Base-by-base conservation (phyloP, 2,888 invertebrate species). In the Papilio demoleus region DNA sequence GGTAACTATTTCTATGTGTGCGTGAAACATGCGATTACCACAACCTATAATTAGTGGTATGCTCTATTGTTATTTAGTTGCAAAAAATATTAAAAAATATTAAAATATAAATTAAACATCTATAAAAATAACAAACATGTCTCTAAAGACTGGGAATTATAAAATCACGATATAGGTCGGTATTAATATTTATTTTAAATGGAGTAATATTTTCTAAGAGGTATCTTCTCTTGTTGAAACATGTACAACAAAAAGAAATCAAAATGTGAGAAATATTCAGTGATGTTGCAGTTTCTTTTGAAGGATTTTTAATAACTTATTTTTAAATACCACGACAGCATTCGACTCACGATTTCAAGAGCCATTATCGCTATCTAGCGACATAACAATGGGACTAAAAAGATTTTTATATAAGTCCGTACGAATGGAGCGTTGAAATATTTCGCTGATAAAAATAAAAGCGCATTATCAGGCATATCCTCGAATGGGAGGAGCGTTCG, bases 401-500 rank as follows among this genome's bases (percentile, higher is more conserved):
- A 77, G 58, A 73, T 74, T 77, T 77, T 77, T 78, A 74, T 78
- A 77, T 76, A 71, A 76, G 72, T 66, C 68, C 71, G n/a, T n/a
- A n/a, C 73, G 76, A 75, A 70, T 67, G 36, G 36, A 27, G 31
- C 24, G 50, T 24, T 53, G 38, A 53, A 50, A 34, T 50, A 36
- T 38, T 53, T 36, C n/a, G 36, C 36, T 64, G 63, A 38, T 53
- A 53, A 64, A 47, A 63, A 62, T 47, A 62, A 63, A 53, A 53
- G 53, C 36, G 14, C 24, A 38, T 38, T 64, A 64, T 64, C 47
- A 36, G 36, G 63, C 50, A 27, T 60, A 38, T 50, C 40, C 61
- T 61, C 59, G 38, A 31, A 53, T 53, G 79, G 72, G 78, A 79
- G 76, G 79, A 77, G 78, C 80, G 84, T 85, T 81, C n/a, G n/a